Base-by-base conservation (phyloP, 1,140 invertebrate species). In the Plectus sambesii region DNA sequence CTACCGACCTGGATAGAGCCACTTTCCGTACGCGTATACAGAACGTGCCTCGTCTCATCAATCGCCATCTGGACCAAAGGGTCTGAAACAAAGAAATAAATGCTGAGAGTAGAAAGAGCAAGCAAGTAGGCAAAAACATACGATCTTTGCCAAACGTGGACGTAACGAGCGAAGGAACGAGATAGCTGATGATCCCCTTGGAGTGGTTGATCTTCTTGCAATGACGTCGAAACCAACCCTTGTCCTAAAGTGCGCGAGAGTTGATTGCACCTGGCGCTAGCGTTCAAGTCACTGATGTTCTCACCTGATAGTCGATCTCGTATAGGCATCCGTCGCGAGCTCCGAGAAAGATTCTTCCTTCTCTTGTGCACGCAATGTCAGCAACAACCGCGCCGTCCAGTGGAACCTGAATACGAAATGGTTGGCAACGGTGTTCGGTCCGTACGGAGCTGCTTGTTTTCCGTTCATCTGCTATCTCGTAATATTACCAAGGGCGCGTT, bases 121-220 rank as follows among this genome's bases (percentile, higher is more conserved):
- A n/a, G n/a, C n/a, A n/a, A n/a, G n/a, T n/a, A n/a, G n/a, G 39
- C 8, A 25, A 15, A 38, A 47, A 8, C 42, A 39, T 49, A 62
- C 42, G 36, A 47, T 63, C 63, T n/a, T n/a, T n/a, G n/a, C n/a
- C n/a, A n/a, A n/a, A n/a, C n/a, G n/a, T n/a, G n/a, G n/a, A n/a
- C 68, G 83, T 82, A 25, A 79, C 56, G 73, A 96, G 93, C n/a
- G 84, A 84, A 8, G 87, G 88, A 2, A 94, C 78, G 25, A 96
- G 73, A 65, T 83, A 88, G 19, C 88, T 86, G 5, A 93, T 71
- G 2, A 81, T 74, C 49, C 84, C 83, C 40, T 82, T 84, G 0
- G 90, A 92, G 68, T 90, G 85, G 74, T 96, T 96, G 2, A 93
- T 79, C 75, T 92, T 94, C 64, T 83, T 82, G 70, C 87, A 94